Evolutionary conservation across 2,113 vertebrate species (phyloP), one percentile per base, ranked within the genome.

Genomic region (Sinocyclocheilus grahami): DNA sequence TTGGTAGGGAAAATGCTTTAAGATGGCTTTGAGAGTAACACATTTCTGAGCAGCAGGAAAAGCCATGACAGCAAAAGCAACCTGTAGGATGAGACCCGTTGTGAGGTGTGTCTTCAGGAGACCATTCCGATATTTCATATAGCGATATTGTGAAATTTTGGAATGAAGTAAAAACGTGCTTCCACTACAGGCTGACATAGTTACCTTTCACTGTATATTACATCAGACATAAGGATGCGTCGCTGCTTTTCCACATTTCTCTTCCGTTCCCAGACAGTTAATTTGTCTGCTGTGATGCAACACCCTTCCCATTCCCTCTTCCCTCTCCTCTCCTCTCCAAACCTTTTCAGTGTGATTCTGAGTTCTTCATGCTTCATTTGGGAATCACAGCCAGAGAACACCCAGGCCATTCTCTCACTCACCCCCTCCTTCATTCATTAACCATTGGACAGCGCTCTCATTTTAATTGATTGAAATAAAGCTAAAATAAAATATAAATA

Each of bases 331-430:
- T 48, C 46, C 46, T 48, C 46, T 48, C 46, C 46, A 48, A 48
- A 48, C 10, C 42, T 3, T 48, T 48, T 48, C 46, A 48, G 11
- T 48, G 46, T 0, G 10, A 3, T 48, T 48, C 46, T 48, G 46
- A 12, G 46, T 12, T 48, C 46, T 12, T 48, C 46, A 48, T 12
- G 46, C 46, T 48, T 48, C 75, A 86, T 88, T 92, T 88, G 79
- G 85, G 81, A 90, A 91, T 90, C 85, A 12, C 77, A 85, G 87
- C 88, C 87, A n/a, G 91, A 92, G 86, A 92, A 90, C 87, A 89
- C 72, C 86, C 22, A 10, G 83, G 65, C 14, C 33, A 85, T 91
- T 90, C 86, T 69, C 87, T 89, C 83, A 22, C 13, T 69, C 82
- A 60, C 88, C 82, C 83, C 39, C 46, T 30, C 71, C n/a, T 42